Evolutionary conservation across 1,140 invertebrate species (phyloP).

Genomic region (Macrosteles quadrilineatus): DNA sequence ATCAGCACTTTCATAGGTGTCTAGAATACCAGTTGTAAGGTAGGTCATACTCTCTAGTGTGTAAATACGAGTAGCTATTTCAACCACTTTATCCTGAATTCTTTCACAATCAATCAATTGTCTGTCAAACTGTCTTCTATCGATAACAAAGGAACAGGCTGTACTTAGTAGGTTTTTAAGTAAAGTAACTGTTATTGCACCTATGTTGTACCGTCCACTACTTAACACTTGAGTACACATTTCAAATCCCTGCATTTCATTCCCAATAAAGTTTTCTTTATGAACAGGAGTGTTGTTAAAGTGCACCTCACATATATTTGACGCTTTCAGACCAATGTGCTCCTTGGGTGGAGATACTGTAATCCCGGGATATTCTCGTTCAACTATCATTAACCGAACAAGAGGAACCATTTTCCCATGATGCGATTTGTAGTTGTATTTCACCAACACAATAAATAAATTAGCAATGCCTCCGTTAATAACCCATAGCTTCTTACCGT

Average conservation of each 20-base stretch:
- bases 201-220: constrained; percentile 13
- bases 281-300: constrained; percentile 18
- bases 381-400: background rate
- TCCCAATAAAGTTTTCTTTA: constrained; percentile 19
- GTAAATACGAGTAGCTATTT: constrained; percentile 35
- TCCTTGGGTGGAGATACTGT: background rate
- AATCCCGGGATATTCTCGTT: constrained; percentile 3
- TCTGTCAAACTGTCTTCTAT: constrained; percentile 66
- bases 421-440: background rate
- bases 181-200: constrained; percentile 40
- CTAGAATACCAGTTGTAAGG: constrained; percentile 35
- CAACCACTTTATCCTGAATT: constrained; percentile 32
- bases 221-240: constrained; percentile 22
- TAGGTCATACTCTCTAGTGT: constrained; percentile 42
- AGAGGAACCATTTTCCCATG: background rate
- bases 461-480: constrained; percentile 35
- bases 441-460: constrained; percentile 35
- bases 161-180: constrained; percentile 52
- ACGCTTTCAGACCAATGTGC: constrained; percentile 10
- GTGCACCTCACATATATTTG: constrained; percentile 22
- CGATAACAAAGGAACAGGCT: constrained; percentile 61
- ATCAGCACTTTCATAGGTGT: constrained; percentile 65
- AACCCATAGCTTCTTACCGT: constrained; percentile 38
- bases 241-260: constrained; percentile 19
- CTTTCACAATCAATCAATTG: constrained; percentile 55